A percentile compares a stretch with the other conserved stretches of the same genome.
Evolutionary conservation across 2,797 vertebrate genomes (phyloP).

Genomic region (Ceryle rudis): DNA sequence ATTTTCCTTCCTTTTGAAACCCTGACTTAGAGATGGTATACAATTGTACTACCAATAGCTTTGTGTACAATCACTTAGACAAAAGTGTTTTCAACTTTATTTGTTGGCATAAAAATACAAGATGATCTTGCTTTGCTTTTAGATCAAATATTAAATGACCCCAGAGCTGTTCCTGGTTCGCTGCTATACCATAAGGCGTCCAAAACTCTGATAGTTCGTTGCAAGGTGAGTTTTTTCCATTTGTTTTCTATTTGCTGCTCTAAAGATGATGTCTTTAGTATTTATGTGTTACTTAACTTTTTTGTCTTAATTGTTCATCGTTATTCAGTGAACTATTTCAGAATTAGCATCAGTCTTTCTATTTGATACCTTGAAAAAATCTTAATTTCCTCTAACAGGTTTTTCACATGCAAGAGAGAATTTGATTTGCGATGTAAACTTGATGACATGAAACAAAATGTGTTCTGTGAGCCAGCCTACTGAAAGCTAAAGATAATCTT

Average conservation of each 20-base stretch:
- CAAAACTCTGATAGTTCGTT: constrained; percentile 83
- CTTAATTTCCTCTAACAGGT: neutral
- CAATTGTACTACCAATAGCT: neutral
- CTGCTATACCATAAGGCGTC: constrained; percentile 84
- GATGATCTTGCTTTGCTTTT: constrained; percentile 20
- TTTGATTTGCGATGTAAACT: neutral
- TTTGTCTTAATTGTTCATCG: neutral
- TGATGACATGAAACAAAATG: neutral
- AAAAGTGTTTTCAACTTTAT: neutral
- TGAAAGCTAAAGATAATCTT: neutral
- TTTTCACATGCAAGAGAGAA: neutral
- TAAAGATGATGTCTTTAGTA: neutral
- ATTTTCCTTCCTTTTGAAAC: neutral
- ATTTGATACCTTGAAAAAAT: neutral
- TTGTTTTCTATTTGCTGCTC: neutral
- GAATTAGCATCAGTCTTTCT: neutral
- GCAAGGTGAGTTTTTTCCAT: constrained; percentile 84
- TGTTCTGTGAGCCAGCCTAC: neutral
- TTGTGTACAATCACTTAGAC: fast-evolving
- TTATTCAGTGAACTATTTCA: neutral
- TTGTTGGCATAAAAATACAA: neutral
- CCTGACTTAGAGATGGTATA: fast-evolving
- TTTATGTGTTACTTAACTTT: neutral
- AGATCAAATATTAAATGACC: constrained; percentile 57
- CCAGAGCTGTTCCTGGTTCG: constrained; percentile 81